Base-by-base conservation (phyloP, 2,888 invertebrate species). In the Emmelina monodactyla region DNA sequence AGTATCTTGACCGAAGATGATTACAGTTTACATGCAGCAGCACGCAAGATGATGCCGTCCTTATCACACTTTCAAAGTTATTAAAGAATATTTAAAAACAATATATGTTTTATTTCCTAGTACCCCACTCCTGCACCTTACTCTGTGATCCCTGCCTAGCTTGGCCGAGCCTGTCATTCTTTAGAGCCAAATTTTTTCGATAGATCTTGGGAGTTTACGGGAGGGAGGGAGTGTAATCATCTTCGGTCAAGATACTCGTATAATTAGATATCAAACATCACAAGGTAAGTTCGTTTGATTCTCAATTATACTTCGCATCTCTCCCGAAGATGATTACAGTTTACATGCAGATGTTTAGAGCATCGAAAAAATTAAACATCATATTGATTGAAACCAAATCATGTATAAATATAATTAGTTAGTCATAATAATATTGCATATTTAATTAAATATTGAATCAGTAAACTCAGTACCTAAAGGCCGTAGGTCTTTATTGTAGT, bases 211-310 rank as follows among this genome's bases (percentile, higher is more conserved):
- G 3, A 3, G 12, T 19, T 30, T 29, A 14, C 13, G 13, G 14
- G 22, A 22, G 31, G 22, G 31, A 16, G 28, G 32, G 34, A 15
- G 4, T 37, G 34, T 33, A 33, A 33, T 34, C 34, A 31, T 37
- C 37, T 37, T 37, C 38, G 38, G 38, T 38, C 32, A 31, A 33
- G 16, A 35, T 31, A 22, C 35, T 35, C 38, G 33, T 28, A 38
- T 35, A 34, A 38, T 34, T 35, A 37, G n/a, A 34, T 33, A 41
- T 38, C 37, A 38, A 38, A 41, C 41, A 12, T 41, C 41, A 41
- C 38, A 22, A 38, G 38, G 38, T 37, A 37, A 37, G 40, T 40
- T 40, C 37, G 35, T 40, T 37, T 40, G 33, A 40, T 37, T 40
- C 40, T 31, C 33, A 37, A 40, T 37, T 37, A 40, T 40, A 33